Base-by-base conservation (phyloP, 1,140 invertebrate species). In the Gerris buenoi region DNA sequence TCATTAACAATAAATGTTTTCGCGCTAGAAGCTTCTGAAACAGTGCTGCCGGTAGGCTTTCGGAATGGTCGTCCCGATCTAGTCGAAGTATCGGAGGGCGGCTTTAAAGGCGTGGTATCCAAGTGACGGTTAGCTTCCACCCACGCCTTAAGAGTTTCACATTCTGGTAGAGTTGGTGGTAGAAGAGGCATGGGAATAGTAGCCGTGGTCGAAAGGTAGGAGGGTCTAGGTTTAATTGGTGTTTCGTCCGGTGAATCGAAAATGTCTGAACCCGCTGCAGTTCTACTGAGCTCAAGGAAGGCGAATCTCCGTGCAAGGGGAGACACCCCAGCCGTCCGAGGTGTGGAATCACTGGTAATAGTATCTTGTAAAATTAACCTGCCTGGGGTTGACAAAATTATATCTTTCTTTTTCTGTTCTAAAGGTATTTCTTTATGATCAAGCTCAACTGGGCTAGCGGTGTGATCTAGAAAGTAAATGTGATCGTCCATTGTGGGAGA, bases 381-480 rank as follows among this genome's bases (percentile, higher is more conserved):
- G 3, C 58, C 15, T 22, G 63, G 66, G 33, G 70, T 70, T 5
- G 65, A 33, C 29, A 70, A 58, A 56, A 66, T 66, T 22, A 66
- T 65, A 29, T 70, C 67, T 25, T 69, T 68, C 26, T 67, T 64
- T 28, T 63, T 63, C 18, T 28, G 63, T 27, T 63, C 66, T 33
- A 69, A 26, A 1, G 70, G 69, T 65, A 73, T 69, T 22, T 67
- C 69, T 68, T 73, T 73, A 59, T 73, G 69, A 29, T 68, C 67
- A 28, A 73, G 28, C 25, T 72, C 70, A 1, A 71, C 67, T 1
- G 72, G 72, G 28, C 71, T 72, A 66, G 57, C 22, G 0, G 68
- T 63, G 0, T 46, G 59, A 1, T 65, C 57, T 18, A 62, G 27
- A 1, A 67, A 26, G 25, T 59, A 61, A 61, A 61, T 22, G 28